Percentiles rank a stretch among this genome's conserved stretches.
These are phyloP conservation scores for Phaethon lepturus DNA, from an alignment of 2,113 vertebrate species.

Conservation along the genomic window DNA sequence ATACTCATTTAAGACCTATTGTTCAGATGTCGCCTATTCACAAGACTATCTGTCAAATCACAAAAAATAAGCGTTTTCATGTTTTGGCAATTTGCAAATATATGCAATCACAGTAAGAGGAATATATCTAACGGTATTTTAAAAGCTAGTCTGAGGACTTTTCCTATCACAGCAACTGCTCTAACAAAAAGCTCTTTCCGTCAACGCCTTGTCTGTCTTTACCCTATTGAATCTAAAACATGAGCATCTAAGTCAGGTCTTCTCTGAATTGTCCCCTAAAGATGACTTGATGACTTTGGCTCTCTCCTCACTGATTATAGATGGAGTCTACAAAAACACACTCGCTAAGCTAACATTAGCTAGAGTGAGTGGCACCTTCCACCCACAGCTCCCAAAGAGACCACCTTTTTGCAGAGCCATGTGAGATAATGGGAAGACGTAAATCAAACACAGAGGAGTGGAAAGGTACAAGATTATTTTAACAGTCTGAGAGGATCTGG, in stretches of 20 bases:
- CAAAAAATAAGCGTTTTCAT: background rate
- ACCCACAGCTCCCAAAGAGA: background rate
- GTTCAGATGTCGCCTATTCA: background rate
- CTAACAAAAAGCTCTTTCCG: background rate
- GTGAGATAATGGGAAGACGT: background rate
- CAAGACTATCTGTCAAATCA: background rate
- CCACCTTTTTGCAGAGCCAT: background rate
- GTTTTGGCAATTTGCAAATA: background rate
- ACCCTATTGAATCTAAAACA: background rate
- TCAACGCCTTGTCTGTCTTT: background rate
- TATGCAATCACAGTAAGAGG: background rate
- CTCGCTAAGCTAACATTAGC: background rate
- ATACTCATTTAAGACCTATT: background rate
- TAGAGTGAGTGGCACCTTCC: background rate
- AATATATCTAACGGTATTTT: background rate
- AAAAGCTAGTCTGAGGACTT: background rate
- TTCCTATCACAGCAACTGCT: background rate
- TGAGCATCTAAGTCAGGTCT: fast-evolving
- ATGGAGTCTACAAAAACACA: background rate
- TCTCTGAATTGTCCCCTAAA: background rate
- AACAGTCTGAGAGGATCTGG: background rate
- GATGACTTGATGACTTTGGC: background rate
- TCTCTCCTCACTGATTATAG: background rate
- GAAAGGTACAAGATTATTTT: background rate
- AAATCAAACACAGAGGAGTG: background rate